Base-by-base conservation (phyloP, 2,113 vertebrate species). In the Protomyctophum bolini region DNA sequence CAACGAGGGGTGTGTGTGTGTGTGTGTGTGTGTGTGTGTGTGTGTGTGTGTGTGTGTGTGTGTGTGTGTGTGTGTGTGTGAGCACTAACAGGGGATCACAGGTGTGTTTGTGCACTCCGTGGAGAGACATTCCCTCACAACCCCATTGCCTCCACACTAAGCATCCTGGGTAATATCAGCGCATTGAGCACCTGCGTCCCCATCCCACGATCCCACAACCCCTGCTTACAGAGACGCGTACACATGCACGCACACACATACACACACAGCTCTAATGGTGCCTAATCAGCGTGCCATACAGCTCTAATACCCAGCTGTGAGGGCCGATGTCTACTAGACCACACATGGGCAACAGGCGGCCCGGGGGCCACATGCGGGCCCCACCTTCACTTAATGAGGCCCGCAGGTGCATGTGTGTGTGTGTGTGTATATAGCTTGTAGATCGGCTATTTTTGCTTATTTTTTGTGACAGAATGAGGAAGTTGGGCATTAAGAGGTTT, bases 161-260 rank as follows among this genome's bases (percentile, higher is more conserved):
- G 88, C 88, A 88, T 88, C 82, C 80, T 88, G 88, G 85, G 87
- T 88, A 87, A 90, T 88, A 90, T 88, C 83, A 87, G 73, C 75
- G 66, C 61, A 79, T 8, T 2, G 73, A 83, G 87, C 88, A 90
- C 86, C 88, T 90, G 88, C 75, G 85, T 82, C 88, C 79, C 65
- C 51, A 15, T 69, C 63, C 52, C 81, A 63, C 62, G 33, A 8
- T 21, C 14, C 8, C 11, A 3, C 8, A 12, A 57, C 54, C 11
- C 45, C 9, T 8, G 15, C 55, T 14, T 14, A 57, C 50, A 12
- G 9, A 41, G 7, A 52, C 50, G 7, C 50, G 6, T 11, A 15
- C 61, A 14, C 46, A 14, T 6, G 8, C 61, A 47, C 46, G 2
- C 5, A 41, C 78, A 51, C 68, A 51, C 50, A 76, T 69, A 52